These are phyloP conservation scores for Agonum fuliginosum DNA, from an alignment of 2,888 invertebrate genomes.

Conservation along the genomic window DNA sequence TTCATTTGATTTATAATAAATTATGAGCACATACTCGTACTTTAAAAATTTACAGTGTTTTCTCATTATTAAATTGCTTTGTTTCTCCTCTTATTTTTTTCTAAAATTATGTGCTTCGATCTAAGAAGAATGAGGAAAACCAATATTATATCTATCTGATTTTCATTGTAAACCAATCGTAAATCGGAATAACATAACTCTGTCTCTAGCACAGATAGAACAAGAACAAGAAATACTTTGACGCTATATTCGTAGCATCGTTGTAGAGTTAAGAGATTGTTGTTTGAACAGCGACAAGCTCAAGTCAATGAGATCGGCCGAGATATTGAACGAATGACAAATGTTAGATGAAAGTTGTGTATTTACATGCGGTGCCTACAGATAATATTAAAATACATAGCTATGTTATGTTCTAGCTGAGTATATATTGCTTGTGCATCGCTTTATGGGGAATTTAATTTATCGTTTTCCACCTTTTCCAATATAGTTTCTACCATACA, in stretches of 20 bases:
- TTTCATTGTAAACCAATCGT: conserved; percentile 38
- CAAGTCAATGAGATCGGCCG: not conserved
- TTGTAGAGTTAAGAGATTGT: not conserved
- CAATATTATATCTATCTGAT: conserved; percentile 14
- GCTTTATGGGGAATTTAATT: conserved; percentile 2
- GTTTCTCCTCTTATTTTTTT: not conserved
- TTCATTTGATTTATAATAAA: too few relatives aligned
- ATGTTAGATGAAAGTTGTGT: not conserved
- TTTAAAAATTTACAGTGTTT: too few relatives aligned
- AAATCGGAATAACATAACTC: conserved; percentile 19
- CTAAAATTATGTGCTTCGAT: not conserved
- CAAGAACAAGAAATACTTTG: not conserved
- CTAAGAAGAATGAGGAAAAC: conserved; percentile 2
- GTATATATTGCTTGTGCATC: conserved; percentile 1
- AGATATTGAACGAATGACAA: not conserved
- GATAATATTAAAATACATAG: conserved; percentile 16
- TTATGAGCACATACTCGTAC: too few relatives aligned
- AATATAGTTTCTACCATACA: not conserved
- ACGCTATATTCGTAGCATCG: too few relatives aligned
- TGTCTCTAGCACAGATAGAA: not conserved
- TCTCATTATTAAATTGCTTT: too few relatives aligned
- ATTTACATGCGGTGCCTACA: conserved; percentile 1
- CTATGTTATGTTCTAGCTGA: not conserved
- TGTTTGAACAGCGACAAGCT: conserved; percentile 2
- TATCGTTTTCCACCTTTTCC: conserved; percentile 23